phyloP scores from a whole-genome alignment of 2,113 vertebrate genomes.

The Malaclemys terrapin region DNA sequence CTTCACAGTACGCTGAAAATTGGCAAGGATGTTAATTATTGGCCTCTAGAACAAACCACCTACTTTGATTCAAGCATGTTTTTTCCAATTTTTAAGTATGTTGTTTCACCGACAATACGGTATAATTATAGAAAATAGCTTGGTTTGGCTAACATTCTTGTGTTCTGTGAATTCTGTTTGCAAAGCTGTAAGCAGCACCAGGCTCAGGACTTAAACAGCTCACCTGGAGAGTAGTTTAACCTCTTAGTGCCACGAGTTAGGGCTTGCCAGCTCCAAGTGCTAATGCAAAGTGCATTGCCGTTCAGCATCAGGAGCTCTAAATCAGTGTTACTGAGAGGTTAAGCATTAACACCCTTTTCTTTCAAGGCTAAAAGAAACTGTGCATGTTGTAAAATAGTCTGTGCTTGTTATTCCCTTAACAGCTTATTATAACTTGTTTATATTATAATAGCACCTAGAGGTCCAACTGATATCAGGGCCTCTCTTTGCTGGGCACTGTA shows the following conservation, averaged over 20 bases:
- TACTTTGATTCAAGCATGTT: conserved; percentile 72
- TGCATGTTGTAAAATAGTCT: neutral
- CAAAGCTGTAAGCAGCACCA: conserved; percentile 35
- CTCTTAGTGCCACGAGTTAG: conserved; percentile 46
- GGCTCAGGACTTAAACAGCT: conserved; percentile 19
- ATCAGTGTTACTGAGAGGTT: conserved; percentile 62
- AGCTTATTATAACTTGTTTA: conserved; percentile 52
- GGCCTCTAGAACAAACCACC: conserved; percentile 77
- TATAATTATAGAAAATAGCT: conserved; percentile 78
- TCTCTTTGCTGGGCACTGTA: neutral
- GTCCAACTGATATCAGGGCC: neutral
- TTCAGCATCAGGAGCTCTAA: conserved; percentile 43
- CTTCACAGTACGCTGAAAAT: conserved; percentile 81
- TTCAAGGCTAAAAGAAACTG: conserved; percentile 37
- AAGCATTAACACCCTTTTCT: neutral
- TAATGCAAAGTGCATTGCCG: conserved; percentile 31
- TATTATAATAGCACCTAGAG: conserved; percentile 10
- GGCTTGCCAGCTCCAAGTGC: conserved; percentile 40
- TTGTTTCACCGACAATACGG: conserved; percentile 71
- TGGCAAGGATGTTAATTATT: conserved; percentile 79
- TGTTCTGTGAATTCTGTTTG: conserved; percentile 62
- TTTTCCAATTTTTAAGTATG: conserved; percentile 73
- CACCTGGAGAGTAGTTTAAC: conserved; percentile 68
- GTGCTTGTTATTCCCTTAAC: conserved; percentile 16
- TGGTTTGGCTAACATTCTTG: conserved; percentile 72